These are phyloP conservation scores for Drosophila atroscutellata DNA, from an alignment of 2,888 invertebrate species.

Conservation along the genomic window DNA sequence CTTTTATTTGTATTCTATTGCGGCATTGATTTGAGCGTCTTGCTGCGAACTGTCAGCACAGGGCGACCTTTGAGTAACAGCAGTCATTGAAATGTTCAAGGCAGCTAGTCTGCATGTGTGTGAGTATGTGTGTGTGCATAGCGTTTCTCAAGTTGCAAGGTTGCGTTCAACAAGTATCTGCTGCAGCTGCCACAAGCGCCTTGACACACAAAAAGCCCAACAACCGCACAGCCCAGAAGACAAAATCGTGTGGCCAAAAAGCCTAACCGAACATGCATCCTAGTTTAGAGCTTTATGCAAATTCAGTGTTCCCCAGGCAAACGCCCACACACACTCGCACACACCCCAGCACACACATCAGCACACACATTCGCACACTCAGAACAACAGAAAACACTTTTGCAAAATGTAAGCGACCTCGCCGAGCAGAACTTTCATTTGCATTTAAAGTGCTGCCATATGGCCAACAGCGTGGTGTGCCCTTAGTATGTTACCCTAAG, in stretches of 20 bases:
- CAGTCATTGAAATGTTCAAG: constrained; percentile 63
- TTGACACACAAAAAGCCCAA: constrained; percentile 75
- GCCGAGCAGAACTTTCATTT: constrained; percentile 76
- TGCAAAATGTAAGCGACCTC: constrained; percentile 75
- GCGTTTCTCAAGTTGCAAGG: constrained; percentile 61
- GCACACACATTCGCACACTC: background rate
- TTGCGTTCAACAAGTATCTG: constrained; percentile 73
- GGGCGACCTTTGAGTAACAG: constrained; percentile 46
- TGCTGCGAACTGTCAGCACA: constrained; percentile 34
- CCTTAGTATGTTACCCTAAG: constrained; percentile 36
- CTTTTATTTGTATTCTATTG: background rate
- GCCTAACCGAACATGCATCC: constrained; percentile 75
- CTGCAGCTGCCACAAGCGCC: constrained; percentile 54
- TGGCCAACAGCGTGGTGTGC: constrained; percentile 66
- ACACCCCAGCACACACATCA: constrained; percentile 2
- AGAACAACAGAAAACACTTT: constrained; percentile 60
- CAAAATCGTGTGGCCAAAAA: constrained; percentile 63
- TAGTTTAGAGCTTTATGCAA: constrained; percentile 75
- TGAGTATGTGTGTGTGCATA: constrained; percentile 12
- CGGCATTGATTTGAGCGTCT: constrained; percentile 55
- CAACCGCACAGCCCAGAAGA: constrained; percentile 51
- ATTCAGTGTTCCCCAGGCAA: constrained; percentile 52
- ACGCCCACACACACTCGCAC: constrained; percentile 6
- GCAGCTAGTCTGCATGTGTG: constrained; percentile 30
- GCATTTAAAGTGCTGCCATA: constrained; percentile 79